A percentile compares a stretch with the other conserved stretches of the same genome.
phyloP scores from a whole-genome alignment of 2,888 invertebrate genomes.

The Coelopa pilipes region DNA sequence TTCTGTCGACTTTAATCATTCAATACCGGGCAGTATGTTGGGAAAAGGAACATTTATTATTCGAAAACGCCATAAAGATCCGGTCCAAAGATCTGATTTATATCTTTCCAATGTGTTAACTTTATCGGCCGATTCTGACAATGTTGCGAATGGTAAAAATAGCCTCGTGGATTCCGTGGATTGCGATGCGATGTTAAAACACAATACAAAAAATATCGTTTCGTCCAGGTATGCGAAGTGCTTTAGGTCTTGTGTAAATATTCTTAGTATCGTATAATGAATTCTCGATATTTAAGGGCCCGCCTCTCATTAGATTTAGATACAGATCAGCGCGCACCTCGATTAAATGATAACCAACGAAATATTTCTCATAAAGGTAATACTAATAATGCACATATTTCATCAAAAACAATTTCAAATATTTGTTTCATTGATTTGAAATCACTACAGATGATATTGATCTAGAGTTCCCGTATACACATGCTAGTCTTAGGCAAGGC shows the following conservation, averaged over 20 bases:
- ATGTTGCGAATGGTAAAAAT: conserved; percentile 12
- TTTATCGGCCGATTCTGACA: conserved; percentile 48
- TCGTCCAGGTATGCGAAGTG: not conserved
- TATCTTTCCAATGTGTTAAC: conserved; percentile 46
- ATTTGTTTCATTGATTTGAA: not conserved
- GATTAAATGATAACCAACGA: not conserved
- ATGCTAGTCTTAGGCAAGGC: not conserved
- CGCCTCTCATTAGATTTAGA: conserved; percentile 59
- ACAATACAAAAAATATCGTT: too few species aligned
- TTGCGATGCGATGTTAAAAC: too few species aligned
- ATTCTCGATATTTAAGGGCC: conserved; percentile 46
- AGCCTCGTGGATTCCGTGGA: too few species aligned
- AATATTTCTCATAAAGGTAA: too few species aligned
- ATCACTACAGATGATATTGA: not conserved
- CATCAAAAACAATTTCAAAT: not conserved
- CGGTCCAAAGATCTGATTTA: conserved; percentile 73
- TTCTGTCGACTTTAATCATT: not conserved
- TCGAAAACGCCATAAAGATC: conserved; percentile 73
- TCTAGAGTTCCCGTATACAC: not conserved
- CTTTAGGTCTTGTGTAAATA: not conserved
- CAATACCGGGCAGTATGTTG: conserved; percentile 63
- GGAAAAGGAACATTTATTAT: conserved; percentile 83
- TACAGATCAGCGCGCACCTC: conserved; percentile 39
- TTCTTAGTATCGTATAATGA: too few species aligned
- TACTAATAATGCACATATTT: not conserved